Base-by-base conservation (phyloP, 2,888 invertebrate genomes). In the Galerucella nymphaeae region DNA sequence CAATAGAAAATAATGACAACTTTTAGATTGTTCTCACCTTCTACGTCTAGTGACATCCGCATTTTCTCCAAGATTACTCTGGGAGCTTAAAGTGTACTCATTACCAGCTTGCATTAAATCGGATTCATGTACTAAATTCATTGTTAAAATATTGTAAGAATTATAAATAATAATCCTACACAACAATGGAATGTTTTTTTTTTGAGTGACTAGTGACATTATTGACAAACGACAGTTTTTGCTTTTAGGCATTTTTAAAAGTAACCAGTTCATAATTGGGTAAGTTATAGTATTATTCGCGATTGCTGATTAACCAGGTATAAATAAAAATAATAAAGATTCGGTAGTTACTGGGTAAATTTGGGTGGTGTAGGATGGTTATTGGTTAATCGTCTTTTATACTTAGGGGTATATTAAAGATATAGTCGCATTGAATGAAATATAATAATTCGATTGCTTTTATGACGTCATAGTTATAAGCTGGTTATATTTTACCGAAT, bases 1-100 rank as follows among this genome's bases (percentile, higher is more conserved):
- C 73, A 74, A 48, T 48, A 50, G 4, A 13, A 59, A 30, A 48
- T 58, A 64, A 62, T 30, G 23, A 55, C 42, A 59, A 48, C 10
- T 30, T 42, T 14, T 18, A 13, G 48, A 45, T 41, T 38, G 5
- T 63, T 72, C 63, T 74, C 79, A 85, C 85, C 85, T 85, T 81
- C 86, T 81, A 30, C 86, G 82, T 75, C 84, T 83, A 61, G 84
- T 85, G 20, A 82, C 83, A 78, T 86, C 85, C 18, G 82, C 79
- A 67, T 82, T 82, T 73, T 86, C 86, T 20, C 80, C 75, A 66
- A 83, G 75, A 71, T 79, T 79, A 72, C 79, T 78, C 66, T 79
- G 80, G 42, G 75, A 75, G 8, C 76, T 74, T 66, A 76, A 58
- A 73, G 74, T 76, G 72, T 82, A 83, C 41, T 83, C 82, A 67